A percentile compares a stretch with the other conserved stretches of the same genome.
phyloP scores from a whole-genome alignment of 1,140 invertebrate genomes.

The Formica selysi region DNA sequence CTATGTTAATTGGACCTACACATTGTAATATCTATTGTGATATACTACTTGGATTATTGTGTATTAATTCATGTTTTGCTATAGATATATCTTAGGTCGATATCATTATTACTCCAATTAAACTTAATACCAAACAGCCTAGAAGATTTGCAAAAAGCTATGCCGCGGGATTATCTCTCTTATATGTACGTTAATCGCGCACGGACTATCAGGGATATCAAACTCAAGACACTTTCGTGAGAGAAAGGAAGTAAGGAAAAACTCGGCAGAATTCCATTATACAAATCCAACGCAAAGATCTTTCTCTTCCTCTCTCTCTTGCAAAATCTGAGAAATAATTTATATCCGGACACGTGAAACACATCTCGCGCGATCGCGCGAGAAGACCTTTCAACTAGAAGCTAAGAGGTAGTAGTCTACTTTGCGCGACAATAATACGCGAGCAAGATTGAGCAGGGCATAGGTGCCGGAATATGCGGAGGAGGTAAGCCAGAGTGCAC shows the following conservation, averaged over 20 bases:
- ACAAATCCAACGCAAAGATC: conserved; percentile 59
- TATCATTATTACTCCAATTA: not conserved
- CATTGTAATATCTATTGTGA: not conserved
- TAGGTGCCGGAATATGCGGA: conserved; percentile 74
- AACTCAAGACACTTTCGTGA: conserved; percentile 13
- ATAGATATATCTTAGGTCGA: not conserved
- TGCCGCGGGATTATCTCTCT: not conserved
- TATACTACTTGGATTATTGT: not conserved
- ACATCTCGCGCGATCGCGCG: conserved; percentile 44
- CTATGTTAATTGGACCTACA: not conserved
- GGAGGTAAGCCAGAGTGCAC: conserved; percentile 77
- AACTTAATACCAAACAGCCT: not conserved
- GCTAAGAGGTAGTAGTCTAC: conserved; percentile 31
- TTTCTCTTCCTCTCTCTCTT: not conserved
- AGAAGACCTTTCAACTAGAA: not conserved
- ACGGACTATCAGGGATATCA: not conserved
- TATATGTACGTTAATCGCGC: not conserved
- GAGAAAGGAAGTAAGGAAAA: not conserved
- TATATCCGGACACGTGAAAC: conserved; percentile 64
- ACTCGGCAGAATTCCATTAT: conserved; percentile 67
- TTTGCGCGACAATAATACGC: conserved; percentile 77
- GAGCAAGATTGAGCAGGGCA: conserved; percentile 66
- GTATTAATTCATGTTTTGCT: not conserved
- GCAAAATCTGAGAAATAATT: conserved; percentile 72
- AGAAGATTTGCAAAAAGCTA: not conserved